Percentiles rank a stretch among this genome's conserved stretches.
Evolutionary conservation across 1,140 invertebrate genomes (phyloP).

Genomic region (Rhagoletis pomonella): DNA sequence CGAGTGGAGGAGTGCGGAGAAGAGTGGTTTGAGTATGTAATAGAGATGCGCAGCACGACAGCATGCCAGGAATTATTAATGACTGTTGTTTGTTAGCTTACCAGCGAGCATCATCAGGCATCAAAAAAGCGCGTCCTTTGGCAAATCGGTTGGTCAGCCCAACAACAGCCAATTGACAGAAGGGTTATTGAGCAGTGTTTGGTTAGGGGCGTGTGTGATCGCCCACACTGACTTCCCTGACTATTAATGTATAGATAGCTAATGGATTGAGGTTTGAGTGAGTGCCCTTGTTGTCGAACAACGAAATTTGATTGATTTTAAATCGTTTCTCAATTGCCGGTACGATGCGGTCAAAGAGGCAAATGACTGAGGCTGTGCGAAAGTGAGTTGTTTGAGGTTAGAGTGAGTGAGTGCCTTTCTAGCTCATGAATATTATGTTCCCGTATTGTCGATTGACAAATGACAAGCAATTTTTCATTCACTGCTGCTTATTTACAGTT

Average conservation of each 20-base stretch:
- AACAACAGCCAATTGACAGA: slow-evolving; percentile 27
- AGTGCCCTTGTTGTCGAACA: slow-evolving; percentile 37
- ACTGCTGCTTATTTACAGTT: neutral
- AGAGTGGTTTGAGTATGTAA: neutral
- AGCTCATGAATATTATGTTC: slow-evolving; percentile 28
- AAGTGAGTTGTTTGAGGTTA: neutral
- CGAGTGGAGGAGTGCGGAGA: neutral
- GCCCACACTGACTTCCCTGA: neutral
- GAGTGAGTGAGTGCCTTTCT: neutral
- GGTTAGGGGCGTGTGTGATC: neutral
- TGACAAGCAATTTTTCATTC: slow-evolving; percentile 35
- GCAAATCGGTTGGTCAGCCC: slow-evolving; percentile 28
- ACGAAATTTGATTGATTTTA: slow-evolving; percentile 71
- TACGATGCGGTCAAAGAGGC: neutral
- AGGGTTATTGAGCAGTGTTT: slow-evolving; percentile 28
- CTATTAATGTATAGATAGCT: neutral
- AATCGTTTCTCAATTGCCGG: slow-evolving; percentile 72
- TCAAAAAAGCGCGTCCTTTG: neutral
- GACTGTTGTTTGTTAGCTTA: slow-evolving; percentile 34
- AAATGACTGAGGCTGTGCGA: neutral
- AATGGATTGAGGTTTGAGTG: neutral
- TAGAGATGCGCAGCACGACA: slow-evolving; percentile 46
- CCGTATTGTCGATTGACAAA: slow-evolving; percentile 30
- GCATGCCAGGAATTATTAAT: slow-evolving; percentile 49
- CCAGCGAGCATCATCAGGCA: neutral